Evolutionary conservation across 2,888 invertebrate genomes (phyloP).

Genomic region (Sinelater perroti): DNA sequence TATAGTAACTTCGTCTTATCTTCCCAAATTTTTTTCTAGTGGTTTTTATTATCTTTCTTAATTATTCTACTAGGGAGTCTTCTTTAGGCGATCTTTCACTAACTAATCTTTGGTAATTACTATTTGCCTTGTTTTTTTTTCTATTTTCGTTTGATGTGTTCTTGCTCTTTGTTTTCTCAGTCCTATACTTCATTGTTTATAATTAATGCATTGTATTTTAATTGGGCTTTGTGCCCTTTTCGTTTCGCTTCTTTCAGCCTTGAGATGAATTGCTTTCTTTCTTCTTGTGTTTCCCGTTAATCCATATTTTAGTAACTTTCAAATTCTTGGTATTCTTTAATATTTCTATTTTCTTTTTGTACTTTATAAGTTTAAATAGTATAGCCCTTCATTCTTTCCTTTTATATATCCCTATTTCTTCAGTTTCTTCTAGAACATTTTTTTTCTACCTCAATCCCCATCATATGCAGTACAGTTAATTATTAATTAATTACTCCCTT

Average conservation of each 20-base stretch:
- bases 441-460: conserved; percentile 13
- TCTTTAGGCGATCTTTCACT: conserved; percentile 14
- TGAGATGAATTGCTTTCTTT: conserved; percentile 22
- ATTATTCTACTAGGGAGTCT: not conserved
- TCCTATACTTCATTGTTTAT: conserved; percentile 13
- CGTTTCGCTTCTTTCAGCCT: conserved; percentile 22
- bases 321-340: conserved; percentile 6
- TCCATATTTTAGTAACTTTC: conserved; percentile 19
- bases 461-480: not conserved
- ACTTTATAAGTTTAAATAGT: conserved; percentile 20
- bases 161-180: not conserved
- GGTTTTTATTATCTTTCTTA: conserved; percentile 16
- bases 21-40: not conserved
- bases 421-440: conserved; percentile 1
- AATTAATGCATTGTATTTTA: conserved; percentile 29
- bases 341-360: conserved; percentile 16
- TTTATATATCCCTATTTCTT: conserved; percentile 3
- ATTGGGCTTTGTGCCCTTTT: conserved; percentile 19
- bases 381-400: conserved; percentile 10
- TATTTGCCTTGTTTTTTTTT: too few species aligned
- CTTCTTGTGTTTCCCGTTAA: conserved; percentile 23
- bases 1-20: too few species aligned
- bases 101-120: conserved; percentile 9
- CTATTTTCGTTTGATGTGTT: too few species aligned
- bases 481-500: conserved; percentile 13